These are phyloP conservation scores for Nycticorax nycticorax DNA, from an alignment of 2,113 vertebrate species.

Conservation along the genomic window DNA sequence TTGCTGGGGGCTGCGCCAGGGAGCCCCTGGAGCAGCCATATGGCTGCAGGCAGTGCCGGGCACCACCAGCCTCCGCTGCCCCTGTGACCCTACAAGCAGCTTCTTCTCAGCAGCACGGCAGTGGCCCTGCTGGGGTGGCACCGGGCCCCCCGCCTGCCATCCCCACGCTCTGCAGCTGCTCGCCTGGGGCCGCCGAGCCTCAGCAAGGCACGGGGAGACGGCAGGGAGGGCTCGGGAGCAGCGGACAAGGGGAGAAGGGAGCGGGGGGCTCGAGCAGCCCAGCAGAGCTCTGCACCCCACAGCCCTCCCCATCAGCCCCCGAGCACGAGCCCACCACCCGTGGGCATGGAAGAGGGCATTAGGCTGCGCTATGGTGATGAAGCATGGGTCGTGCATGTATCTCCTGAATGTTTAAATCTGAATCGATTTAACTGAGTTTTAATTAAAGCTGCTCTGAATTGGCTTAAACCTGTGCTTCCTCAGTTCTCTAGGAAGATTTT, in stretches of 20 bases:
- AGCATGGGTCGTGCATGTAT: background rate
- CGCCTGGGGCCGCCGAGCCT: accelerated
- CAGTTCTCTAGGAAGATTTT: background rate
- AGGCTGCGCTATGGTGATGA: background rate
- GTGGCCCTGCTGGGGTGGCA: background rate
- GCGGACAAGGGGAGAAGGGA: accelerated
- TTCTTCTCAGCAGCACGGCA: background rate
- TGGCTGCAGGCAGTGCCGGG: background rate
- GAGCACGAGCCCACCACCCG: accelerated
- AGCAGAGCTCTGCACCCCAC: background rate
- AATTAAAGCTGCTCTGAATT: background rate
- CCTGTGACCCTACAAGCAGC: background rate
- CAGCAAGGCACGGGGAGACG: background rate
- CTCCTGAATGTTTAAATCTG: background rate
- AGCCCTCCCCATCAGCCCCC: accelerated
- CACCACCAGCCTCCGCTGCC: background rate
- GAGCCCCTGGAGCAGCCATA: slow-evolving; percentile 17
- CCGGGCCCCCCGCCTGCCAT: background rate
- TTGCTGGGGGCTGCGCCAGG: slow-evolving; percentile 39
- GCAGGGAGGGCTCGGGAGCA: accelerated
- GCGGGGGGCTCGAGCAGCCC: background rate
- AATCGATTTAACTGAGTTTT: slow-evolving; percentile 17
- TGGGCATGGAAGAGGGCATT: background rate
- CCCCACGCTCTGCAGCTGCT: slow-evolving; percentile 24
- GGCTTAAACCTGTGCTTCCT: background rate